A percentile compares a stretch with the other conserved stretches of the same genome.
Evolutionary conservation across 1,140 invertebrate species (phyloP).

Genomic region (Caenorhabditis latens): DNA sequence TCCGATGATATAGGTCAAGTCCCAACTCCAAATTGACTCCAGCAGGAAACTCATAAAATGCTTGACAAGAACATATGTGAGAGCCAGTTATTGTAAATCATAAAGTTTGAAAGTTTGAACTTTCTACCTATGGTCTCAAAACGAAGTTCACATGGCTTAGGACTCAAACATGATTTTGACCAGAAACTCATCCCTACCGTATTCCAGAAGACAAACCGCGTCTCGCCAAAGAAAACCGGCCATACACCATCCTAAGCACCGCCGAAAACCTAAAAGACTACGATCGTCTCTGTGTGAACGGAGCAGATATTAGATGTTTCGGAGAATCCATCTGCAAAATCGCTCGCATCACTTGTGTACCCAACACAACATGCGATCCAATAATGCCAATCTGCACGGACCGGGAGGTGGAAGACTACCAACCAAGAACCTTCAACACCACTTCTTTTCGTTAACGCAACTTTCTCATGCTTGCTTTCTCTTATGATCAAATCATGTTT

Average conservation of each 20-base stretch:
- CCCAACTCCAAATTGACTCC: too few relatives aligned
- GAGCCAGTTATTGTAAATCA: too few relatives aligned
- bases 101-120: too few relatives aligned
- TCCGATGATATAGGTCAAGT: too few relatives aligned
- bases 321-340: slow-evolving; percentile 26
- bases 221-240: neutral
- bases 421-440: neutral
- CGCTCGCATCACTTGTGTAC: neutral
- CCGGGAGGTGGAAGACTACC: neutral
- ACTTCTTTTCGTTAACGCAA: slow-evolving; percentile 6
- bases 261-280: neutral
- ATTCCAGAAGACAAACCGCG: slow-evolving; percentile 16
- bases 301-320: neutral
- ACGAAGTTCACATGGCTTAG: too few relatives aligned
- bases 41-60: too few relatives aligned
- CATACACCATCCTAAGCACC: slow-evolving; percentile 26
- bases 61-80: too few relatives aligned
- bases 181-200: neutral
- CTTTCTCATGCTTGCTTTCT: neutral
- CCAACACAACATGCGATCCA: slow-evolving; percentile 14
- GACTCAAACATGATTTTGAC: neutral
- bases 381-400: slow-evolving; percentile 27
- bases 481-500: neutral
- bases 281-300: slow-evolving; percentile 7
- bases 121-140: too few relatives aligned